Conservation (phyloP, 2,797 vertebrate genomes). For the Rhyacichthys aspro region DNA sequence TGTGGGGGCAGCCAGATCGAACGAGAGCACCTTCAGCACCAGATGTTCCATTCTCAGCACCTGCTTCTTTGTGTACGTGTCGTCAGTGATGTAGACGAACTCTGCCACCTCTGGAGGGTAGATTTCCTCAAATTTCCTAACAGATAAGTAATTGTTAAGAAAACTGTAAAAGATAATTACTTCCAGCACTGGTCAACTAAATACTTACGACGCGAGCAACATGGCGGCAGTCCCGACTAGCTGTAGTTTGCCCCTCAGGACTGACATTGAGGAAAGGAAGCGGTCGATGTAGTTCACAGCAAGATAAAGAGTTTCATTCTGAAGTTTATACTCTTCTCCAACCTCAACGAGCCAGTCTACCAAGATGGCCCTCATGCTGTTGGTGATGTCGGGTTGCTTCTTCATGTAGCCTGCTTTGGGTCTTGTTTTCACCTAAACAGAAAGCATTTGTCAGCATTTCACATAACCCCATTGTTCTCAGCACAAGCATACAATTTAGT, state of each 20-base stretch:
- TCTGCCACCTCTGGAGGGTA: slow-evolving; percentile 98
- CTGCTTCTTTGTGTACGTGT: slow-evolving; percentile 98
- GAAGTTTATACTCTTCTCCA: slow-evolving; percentile 96
- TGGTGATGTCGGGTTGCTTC: slow-evolving; percentile 97
- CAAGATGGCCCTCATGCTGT: slow-evolving; percentile 96
- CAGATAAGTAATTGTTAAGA: slow-evolving; percentile 2
- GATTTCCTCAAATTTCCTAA: slow-evolving; percentile 99
- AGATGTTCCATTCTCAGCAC: slow-evolving; percentile 98
- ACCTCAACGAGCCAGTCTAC: slow-evolving; percentile 99
- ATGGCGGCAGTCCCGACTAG: slow-evolving; percentile 98
- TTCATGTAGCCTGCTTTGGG: slow-evolving; percentile 96
- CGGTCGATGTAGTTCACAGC: slow-evolving; percentile 98
- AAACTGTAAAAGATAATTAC: not conserved
- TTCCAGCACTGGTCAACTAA: not conserved
- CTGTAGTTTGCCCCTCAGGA: slow-evolving; percentile 95
- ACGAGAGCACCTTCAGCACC: slow-evolving; percentile 96
- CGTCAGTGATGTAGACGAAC: slow-evolving; percentile 99
- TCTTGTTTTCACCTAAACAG: slow-evolving; percentile 86
- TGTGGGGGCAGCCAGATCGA: slow-evolving; percentile 95
- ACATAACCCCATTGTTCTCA: not conserved
- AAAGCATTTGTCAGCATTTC: not conserved
- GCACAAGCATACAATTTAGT: not conserved
- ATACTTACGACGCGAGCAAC: slow-evolving; percentile 95
- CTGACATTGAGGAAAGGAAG: slow-evolving; percentile 98
- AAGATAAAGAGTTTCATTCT: slow-evolving; percentile 95